phyloP scores from a whole-genome alignment of 2,797 vertebrate genomes.

The Ctenochaetus hawaiiensis region DNA sequence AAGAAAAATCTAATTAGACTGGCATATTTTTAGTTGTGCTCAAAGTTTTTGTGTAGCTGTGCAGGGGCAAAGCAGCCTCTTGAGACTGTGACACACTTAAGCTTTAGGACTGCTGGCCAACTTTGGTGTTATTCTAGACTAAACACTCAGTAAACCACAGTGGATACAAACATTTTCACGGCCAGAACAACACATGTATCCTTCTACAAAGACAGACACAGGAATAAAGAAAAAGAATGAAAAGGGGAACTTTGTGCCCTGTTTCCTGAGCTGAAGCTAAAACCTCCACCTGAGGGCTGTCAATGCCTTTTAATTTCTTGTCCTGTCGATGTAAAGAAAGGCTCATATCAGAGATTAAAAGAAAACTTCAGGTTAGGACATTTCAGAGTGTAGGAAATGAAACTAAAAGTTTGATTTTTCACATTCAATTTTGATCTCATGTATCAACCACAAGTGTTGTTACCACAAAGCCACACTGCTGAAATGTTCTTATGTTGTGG shows the following conservation, averaged over 20 bases:
- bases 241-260: not conserved
- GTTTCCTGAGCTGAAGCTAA: too few relatives aligned
- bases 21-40: not conserved
- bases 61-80: slow-evolving; percentile 19
- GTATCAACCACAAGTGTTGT: too few relatives aligned
- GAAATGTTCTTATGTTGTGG: too few relatives aligned
- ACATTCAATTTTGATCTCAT: too few relatives aligned
- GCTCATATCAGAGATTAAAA: too few relatives aligned
- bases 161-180: slow-evolving; percentile 57
- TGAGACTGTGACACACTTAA: slow-evolving; percentile 58
- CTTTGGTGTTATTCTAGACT: slow-evolving; percentile 67
- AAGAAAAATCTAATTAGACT: not conserved
- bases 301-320: too few relatives aligned
- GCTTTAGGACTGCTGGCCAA: slow-evolving; percentile 35
- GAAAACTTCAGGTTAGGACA: too few relatives aligned
- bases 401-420: too few relatives aligned
- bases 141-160: slow-evolving; percentile 64
- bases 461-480: too few relatives aligned
- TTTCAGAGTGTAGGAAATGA: too few relatives aligned
- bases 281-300: too few relatives aligned
- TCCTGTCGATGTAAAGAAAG: too few relatives aligned
- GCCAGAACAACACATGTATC: slow-evolving; percentile 22
- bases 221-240: not conserved
- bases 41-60: slow-evolving; percentile 15
- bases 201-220: not conserved